phyloP scores from a whole-genome alignment of 2,113 vertebrate species.

The Lepidothrix coronata region DNA sequence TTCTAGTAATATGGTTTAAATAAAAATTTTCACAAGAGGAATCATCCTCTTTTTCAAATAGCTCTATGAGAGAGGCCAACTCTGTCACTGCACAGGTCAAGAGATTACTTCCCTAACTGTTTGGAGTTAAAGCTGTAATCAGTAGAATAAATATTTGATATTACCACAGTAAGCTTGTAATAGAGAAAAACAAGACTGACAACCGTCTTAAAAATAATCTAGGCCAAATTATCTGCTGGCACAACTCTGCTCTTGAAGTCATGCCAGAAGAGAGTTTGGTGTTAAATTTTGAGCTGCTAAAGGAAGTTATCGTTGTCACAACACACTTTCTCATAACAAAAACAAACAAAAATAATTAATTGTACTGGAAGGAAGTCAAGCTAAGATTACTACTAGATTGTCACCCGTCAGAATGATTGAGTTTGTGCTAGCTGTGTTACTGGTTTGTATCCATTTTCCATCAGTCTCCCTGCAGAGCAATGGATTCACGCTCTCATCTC shows the following conservation, averaged over 20 bases:
- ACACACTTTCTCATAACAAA: slow-evolving; percentile 8
- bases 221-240: slow-evolving; percentile 58
- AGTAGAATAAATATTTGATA: slow-evolving; percentile 35
- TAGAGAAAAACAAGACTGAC: slow-evolving; percentile 35
- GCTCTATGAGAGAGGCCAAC: not conserved
- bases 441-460: not conserved
- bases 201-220: slow-evolving; percentile 58
- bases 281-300: slow-evolving; percentile 35
- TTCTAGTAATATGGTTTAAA: not conserved
- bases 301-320: slow-evolving; percentile 23
- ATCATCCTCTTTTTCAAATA: not conserved
- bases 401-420: not conserved
- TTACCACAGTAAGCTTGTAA: not conserved
- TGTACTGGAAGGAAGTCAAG: not conserved
- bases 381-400: not conserved
- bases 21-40: not conserved
- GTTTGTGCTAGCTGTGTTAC: not conserved
- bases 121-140: slow-evolving; percentile 20
- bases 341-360: slow-evolving; percentile 41
- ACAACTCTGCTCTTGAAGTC: slow-evolving; percentile 23
- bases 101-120: not conserved
- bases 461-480: not conserved
- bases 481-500: not conserved
- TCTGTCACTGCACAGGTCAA: not conserved
- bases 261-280: slow-evolving; percentile 50